Percentiles rank a stretch among this genome's conserved stretches.
These are phyloP conservation scores for Muscicapa comitata DNA, from an alignment of 2,797 vertebrate species.

Conservation along the genomic window DNA sequence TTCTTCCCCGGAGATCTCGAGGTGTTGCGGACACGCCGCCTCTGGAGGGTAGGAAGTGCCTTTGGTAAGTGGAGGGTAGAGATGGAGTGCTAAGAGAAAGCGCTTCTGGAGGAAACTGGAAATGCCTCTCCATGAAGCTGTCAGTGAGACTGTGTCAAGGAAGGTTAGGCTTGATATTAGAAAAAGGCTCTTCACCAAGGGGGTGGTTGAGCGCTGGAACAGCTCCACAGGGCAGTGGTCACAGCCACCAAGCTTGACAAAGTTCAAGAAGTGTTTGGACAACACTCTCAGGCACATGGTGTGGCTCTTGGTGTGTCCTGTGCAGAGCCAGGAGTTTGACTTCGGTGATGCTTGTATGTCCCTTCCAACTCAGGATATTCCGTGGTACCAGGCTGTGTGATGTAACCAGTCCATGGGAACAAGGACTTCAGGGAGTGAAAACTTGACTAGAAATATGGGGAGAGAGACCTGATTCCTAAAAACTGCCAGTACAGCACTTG, in stretches of 20 bases:
- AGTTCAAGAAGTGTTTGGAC: not conserved
- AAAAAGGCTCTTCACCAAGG: not conserved
- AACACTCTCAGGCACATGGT: fast-evolving
- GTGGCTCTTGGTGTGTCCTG: not conserved
- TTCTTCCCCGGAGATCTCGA: not conserved
- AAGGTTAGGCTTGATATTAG: not conserved
- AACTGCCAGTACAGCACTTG: fast-evolving
- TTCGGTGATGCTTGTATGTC: not conserved
- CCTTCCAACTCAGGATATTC: not conserved
- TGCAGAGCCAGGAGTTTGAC: not conserved
- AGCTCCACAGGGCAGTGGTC: not conserved
- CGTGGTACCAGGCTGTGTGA: fast-evolving
- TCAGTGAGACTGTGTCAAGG: not conserved
- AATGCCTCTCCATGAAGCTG: not conserved
- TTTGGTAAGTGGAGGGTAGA: not conserved
- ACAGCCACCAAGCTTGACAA: not conserved
- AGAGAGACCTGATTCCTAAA: not conserved
- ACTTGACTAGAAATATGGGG: fast-evolving
- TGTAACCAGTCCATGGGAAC: not conserved
- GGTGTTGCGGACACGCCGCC: not conserved
- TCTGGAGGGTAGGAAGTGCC: not conserved
- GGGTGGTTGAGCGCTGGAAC: not conserved
- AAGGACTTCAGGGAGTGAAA: not conserved
- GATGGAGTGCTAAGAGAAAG: not conserved
- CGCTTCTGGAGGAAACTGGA: not conserved